Conservation (phyloP, 1,140 invertebrate species). For the Drosophila sulfurigaster region DNA sequence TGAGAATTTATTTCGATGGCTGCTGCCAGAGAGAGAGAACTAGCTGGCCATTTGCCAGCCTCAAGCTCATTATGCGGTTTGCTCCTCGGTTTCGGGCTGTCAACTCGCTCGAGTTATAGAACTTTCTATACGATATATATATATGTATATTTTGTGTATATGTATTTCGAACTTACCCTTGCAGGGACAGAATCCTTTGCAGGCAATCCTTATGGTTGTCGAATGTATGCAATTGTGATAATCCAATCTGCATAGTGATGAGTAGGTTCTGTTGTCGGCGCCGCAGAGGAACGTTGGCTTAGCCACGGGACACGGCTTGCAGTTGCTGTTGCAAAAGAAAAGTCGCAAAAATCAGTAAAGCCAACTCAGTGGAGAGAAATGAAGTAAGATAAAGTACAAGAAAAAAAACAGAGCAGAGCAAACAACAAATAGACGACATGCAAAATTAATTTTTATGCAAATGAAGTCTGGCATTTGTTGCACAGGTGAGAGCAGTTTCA, state of each 20-base stretch:
- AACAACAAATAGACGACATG: conserved; percentile 78
- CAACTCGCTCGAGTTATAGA: conserved; percentile 17
- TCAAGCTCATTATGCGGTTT: conserved; percentile 67
- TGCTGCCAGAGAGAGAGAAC: neutral
- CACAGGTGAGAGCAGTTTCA: conserved; percentile 27
- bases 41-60: conserved; percentile 61
- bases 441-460: conserved; percentile 84
- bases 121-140: neutral
- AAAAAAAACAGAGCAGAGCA: conserved; percentile 12
- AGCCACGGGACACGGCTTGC: conserved; percentile 91
- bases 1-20: conserved; percentile 61
- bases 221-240: conserved; percentile 96
- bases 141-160: conserved; percentile 34
- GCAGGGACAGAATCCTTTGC: conserved; percentile 96
- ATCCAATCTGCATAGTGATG: conserved; percentile 94
- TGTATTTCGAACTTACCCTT: conserved; percentile 85
- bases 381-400: conserved; percentile 11
- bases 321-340: conserved; percentile 86
- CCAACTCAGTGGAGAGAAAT: conserved; percentile 51
- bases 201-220: conserved; percentile 90
- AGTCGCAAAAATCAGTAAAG: conserved; percentile 50
- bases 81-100: conserved; percentile 27
- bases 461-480: conserved; percentile 52
- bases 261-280: conserved; percentile 96
- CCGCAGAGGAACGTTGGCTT: conserved; percentile 94